Percentiles rank a stretch among this genome's conserved stretches.
Conservation (phyloP, 2,113 vertebrate species). For the Ivindomyrus marchei region DNA sequence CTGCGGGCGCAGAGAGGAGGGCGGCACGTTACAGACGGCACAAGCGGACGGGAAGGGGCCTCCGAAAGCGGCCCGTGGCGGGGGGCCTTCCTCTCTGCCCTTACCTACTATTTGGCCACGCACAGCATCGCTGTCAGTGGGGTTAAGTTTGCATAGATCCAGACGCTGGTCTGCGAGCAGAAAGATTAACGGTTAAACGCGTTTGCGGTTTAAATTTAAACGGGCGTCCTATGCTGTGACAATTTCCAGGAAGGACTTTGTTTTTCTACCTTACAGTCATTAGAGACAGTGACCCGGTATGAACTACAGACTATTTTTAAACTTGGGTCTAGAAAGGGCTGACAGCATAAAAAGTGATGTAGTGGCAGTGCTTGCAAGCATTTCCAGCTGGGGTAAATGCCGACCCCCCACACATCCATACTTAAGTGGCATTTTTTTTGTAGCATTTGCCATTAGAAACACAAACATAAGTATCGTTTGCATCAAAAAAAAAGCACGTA, state of each 20-base stretch:
- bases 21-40: neutral
- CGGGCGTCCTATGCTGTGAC: neutral
- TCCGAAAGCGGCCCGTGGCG: neutral
- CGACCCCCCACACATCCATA: neutral
- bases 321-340: neutral
- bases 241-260: neutral
- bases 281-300: neutral
- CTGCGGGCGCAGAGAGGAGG: conserved; percentile 51
- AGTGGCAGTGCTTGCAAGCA: neutral
- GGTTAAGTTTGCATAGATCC: conserved; percentile 97
- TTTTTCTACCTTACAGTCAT: neutral
- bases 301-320: neutral
- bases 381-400: neutral
- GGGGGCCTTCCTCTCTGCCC: conserved; percentile 33
- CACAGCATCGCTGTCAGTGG: conserved; percentile 91
- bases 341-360: neutral
- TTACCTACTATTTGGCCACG: conserved; percentile 97
- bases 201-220: conserved; percentile 37
- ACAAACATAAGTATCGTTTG: neutral
- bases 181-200: conserved; percentile 7
- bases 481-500: neutral
- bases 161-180: conserved; percentile 85
- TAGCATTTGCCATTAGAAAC: neutral
- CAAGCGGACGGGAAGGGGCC: neutral
- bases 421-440: neutral